phyloP scores from a whole-genome alignment of 2,888 invertebrate genomes.

The Rhopalosiphum nymphaeae region DNA sequence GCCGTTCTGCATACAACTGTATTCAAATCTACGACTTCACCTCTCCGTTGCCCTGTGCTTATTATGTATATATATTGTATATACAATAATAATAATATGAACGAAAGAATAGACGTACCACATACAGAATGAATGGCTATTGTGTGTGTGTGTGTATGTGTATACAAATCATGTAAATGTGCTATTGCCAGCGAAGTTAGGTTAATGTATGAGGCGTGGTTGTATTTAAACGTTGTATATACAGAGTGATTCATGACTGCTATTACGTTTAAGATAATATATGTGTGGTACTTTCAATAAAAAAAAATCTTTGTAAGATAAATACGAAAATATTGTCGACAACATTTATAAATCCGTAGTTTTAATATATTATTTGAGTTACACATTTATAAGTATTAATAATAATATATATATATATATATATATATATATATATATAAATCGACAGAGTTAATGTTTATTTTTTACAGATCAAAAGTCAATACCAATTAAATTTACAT shows the following conservation, averaged over 20 bases:
- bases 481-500: not conserved
- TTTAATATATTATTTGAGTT: not conserved
- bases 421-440: too few species aligned
- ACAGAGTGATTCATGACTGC: slow-evolving; percentile 34
- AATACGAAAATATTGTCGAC: not conserved
- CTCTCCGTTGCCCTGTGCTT: not conserved
- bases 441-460: not conserved
- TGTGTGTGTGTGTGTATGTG: not conserved
- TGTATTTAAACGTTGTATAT: slow-evolving; percentile 35
- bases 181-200: slow-evolving; percentile 16
- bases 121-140: slow-evolving; percentile 26
- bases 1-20: not conserved
- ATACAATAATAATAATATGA: not conserved
- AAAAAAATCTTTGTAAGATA: not conserved
- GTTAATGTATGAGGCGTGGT: slow-evolving; percentile 46
- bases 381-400: not conserved
- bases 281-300: not conserved
- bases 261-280: not conserved
- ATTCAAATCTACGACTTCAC: not conserved
- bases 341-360: not conserved
- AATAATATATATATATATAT: not conserved
- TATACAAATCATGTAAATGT: slow-evolving; percentile 43
- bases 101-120: not conserved
- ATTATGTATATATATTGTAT: not conserved
- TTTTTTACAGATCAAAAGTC: not conserved